These are phyloP conservation scores for Upupa epops DNA, from an alignment of 2,113 vertebrate genomes.

Conservation along the genomic window DNA sequence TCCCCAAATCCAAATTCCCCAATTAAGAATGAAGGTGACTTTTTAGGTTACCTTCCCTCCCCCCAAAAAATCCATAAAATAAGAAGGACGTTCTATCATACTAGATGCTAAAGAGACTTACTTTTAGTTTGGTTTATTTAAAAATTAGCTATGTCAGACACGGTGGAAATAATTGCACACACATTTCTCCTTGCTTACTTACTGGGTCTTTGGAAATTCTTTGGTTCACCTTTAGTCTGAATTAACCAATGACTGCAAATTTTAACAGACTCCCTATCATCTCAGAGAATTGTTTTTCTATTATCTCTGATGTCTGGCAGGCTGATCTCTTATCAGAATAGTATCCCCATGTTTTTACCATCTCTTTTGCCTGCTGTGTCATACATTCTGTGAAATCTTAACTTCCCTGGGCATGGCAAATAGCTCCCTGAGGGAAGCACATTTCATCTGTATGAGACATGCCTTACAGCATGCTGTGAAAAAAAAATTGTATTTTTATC, in stretches of 20 bases:
- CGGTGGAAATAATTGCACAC: neutral
- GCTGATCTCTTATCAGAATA: neutral
- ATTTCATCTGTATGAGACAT: neutral
- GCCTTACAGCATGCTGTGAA: neutral
- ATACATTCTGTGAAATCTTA: neutral
- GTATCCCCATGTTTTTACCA: neutral
- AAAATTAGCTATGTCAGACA: neutral
- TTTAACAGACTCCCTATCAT: neutral
- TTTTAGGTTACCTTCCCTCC: rapidly evolving
- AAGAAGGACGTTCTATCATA: neutral
- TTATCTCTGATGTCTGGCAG: neutral
- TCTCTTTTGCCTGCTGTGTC: neutral
- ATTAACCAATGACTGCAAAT: neutral
- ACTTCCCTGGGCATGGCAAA: neutral
- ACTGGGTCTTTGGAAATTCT: neutral
- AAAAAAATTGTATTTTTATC: neutral
- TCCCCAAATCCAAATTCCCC: neutral
- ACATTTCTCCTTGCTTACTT: neutral
- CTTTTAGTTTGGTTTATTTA: too few species aligned
- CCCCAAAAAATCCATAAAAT: rapidly evolving
- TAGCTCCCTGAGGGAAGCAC: neutral
- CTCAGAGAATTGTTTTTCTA: rapidly evolving
- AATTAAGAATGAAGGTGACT: neutral
- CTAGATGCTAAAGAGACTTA: neutral
- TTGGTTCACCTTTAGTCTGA: neutral